Conservation (phyloP, 2,888 invertebrate genomes). For the Acronicta leporina region DNA sequence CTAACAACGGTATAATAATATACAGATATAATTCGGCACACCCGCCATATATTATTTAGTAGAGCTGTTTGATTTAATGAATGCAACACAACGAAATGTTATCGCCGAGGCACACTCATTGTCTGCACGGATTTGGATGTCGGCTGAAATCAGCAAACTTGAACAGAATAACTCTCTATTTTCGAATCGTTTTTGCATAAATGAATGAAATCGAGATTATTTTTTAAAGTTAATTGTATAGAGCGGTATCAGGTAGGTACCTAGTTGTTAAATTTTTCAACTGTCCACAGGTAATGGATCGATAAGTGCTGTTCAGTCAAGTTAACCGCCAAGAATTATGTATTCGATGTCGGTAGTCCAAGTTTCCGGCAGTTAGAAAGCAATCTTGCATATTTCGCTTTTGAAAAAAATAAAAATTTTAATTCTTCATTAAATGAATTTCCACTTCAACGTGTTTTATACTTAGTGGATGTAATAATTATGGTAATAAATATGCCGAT, state of each 20-base stretch:
- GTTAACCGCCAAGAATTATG: constrained; percentile 7
- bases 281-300: background rate
- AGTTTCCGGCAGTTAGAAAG: background rate
- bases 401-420: too few relatives aligned
- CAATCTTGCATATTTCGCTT: too few relatives aligned
- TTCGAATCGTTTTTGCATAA: background rate
- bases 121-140: constrained; percentile 29
- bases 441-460: too few relatives aligned
- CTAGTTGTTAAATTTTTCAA: background rate
- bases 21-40: constrained; percentile 46
- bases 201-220: background rate
- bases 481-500: too few relatives aligned
- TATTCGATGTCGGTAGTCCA: background rate
- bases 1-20: constrained; percentile 49
- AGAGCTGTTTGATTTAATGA: constrained; percentile 30
- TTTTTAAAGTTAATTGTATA: background rate
- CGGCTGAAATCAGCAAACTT: constrained; percentile 31
- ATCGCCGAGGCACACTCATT: constrained; percentile 46
- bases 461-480: too few relatives aligned
- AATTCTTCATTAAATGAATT: too few relatives aligned
- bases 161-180: constrained; percentile 10
- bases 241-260: background rate
- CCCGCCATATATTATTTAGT: constrained; percentile 25
- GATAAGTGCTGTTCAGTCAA: constrained; percentile 14
- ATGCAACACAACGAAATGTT: constrained; percentile 37